Conservation (phyloP, 2,888 invertebrate species). For the Neoitamus cyanurus region DNA sequence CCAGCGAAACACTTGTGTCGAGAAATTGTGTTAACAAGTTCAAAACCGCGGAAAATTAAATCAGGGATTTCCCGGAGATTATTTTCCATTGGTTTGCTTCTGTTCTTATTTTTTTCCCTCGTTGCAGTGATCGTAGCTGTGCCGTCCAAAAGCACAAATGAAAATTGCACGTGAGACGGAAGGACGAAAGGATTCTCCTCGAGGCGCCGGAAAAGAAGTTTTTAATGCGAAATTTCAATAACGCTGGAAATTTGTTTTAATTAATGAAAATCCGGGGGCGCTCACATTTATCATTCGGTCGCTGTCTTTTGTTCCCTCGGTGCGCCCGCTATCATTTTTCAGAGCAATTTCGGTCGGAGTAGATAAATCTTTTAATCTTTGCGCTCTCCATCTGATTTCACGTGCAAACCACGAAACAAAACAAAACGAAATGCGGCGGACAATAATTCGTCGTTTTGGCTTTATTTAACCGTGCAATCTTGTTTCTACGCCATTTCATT, state of each 20-base stretch:
- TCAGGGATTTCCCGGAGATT: constrained; percentile 66
- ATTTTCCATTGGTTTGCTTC: constrained; percentile 55
- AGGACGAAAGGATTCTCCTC: background rate
- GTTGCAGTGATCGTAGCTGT: background rate
- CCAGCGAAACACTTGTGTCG: background rate
- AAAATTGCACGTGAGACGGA: background rate
- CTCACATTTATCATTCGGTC: background rate
- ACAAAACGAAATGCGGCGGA: background rate
- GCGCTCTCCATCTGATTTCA: constrained; percentile 27
- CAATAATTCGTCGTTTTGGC: constrained; percentile 50
- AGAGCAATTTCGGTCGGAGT: constrained; percentile 18
- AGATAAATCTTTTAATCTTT: constrained; percentile 41
- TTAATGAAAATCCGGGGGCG: background rate
- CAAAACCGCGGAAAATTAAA: constrained; percentile 67
- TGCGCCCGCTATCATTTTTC: constrained; percentile 23
- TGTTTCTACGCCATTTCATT: constrained; percentile 55
- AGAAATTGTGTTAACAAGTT: constrained; percentile 58
- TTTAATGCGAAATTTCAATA: constrained; percentile 7
- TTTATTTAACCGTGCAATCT: constrained; percentile 53
- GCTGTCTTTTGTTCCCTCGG: constrained; percentile 6
- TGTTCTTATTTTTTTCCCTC: background rate
- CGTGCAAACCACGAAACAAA: background rate
- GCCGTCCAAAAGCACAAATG: background rate
- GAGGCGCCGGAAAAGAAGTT: background rate
- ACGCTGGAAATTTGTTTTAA: background rate